phyloP scores from a whole-genome alignment of 2,797 vertebrate genomes.

The Rallus crepitans region DNA sequence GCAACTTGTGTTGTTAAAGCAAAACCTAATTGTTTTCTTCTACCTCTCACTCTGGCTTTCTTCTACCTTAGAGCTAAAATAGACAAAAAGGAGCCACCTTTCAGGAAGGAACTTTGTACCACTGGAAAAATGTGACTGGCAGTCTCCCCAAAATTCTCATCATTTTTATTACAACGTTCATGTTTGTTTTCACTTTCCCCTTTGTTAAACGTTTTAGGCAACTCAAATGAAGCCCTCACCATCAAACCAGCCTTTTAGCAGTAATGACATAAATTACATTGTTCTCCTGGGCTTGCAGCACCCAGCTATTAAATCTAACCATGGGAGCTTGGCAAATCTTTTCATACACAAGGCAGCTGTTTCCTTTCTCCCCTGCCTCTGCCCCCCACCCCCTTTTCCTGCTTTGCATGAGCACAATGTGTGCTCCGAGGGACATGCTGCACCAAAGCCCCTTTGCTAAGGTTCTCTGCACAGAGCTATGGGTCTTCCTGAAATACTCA shows the following conservation, averaged over 20 bases:
- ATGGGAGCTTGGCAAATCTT: conserved; percentile 70
- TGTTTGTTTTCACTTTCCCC: conserved; percentile 71
- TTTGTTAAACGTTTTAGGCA: conserved; percentile 68
- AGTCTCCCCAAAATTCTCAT: conserved; percentile 45
- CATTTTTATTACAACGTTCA: conserved; percentile 61
- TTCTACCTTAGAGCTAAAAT: neutral
- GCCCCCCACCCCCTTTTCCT: neutral
- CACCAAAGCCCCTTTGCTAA: neutral
- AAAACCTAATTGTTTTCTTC: conserved; percentile 39
- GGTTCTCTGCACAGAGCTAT: neutral
- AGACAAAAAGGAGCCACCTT: conserved; percentile 32
- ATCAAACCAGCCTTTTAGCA: conserved; percentile 71
- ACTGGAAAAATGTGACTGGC: conserved; percentile 39
- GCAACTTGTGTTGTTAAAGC: neutral
- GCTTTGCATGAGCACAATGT: neutral
- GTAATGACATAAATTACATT: conserved; percentile 80
- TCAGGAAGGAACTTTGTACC: conserved; percentile 6
- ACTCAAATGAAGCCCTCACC: conserved; percentile 58
- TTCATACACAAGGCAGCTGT: conserved; percentile 73
- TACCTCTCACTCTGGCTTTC: neutral
- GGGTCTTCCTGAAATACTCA: neutral
- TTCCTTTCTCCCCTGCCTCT: conserved; percentile 47
- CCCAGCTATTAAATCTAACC: conserved; percentile 79
- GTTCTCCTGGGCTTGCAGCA: conserved; percentile 73
- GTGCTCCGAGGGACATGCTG: neutral